Conservation (phyloP, 2,888 invertebrate species). For the Trypoxylon attenuatum region DNA sequence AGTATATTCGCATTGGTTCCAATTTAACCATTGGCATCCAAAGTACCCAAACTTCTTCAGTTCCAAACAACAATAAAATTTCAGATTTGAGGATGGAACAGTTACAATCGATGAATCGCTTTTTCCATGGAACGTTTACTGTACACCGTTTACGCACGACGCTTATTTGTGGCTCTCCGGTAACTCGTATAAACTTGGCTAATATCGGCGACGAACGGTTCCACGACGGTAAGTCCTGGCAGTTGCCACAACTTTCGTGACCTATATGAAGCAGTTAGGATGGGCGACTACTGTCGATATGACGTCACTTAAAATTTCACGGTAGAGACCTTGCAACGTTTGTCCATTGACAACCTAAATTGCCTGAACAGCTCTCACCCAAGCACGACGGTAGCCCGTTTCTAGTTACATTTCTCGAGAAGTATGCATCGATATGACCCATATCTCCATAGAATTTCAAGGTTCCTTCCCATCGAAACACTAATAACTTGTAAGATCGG, state of each 20-base stretch:
- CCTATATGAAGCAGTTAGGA: slow-evolving; percentile 2
- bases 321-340: slow-evolving; percentile 6
- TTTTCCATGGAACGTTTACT: slow-evolving; percentile 23
- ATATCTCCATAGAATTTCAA: too few species aligned
- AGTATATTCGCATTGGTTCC: slow-evolving; percentile 23
- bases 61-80: neutral
- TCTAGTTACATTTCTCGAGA: too few species aligned
- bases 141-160: slow-evolving; percentile 22
- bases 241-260: neutral
- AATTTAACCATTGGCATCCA: slow-evolving; percentile 13
- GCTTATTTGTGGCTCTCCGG: slow-evolving; percentile 20
- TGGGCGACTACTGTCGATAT: slow-evolving; percentile 7
- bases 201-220: slow-evolving; percentile 19
- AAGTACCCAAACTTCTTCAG: neutral
- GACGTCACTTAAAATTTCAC: slow-evolving; percentile 18
- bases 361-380: slow-evolving; percentile 11
- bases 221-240: slow-evolving; percentile 15
- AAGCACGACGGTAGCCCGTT: too few species aligned
- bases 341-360: slow-evolving; percentile 10
- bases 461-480: too few species aligned
- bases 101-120: slow-evolving; percentile 22
- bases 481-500: too few species aligned
- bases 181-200: slow-evolving; percentile 32
- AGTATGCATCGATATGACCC: too few species aligned
- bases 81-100: slow-evolving; percentile 15